Conservation (phyloP, 2,888 invertebrate species). For the Aleiodes testaceus region DNA sequence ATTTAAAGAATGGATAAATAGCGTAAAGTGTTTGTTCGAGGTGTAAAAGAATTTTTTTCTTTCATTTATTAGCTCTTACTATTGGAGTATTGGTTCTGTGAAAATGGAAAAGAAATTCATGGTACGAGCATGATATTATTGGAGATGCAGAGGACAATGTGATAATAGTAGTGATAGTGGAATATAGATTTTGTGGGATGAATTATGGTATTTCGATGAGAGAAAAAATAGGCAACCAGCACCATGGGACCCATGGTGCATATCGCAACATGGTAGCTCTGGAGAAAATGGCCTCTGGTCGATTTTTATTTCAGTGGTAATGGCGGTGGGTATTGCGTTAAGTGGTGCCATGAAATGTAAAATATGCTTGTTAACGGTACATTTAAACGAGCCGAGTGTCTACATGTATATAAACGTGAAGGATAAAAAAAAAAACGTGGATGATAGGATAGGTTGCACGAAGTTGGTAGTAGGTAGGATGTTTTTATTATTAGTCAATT, state of each 20-base stretch:
- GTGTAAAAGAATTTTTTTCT: constrained; percentile 1
- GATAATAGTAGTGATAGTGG: constrained; percentile 37
- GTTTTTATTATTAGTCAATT: constrained; percentile 52
- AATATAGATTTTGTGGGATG: constrained; percentile 30
- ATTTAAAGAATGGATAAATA: no score
- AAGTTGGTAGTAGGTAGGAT: neutral
- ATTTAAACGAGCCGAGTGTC: constrained; percentile 10
- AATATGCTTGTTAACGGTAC: constrained; percentile 68
- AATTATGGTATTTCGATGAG: constrained; percentile 34
- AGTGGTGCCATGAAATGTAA: constrained; percentile 70
- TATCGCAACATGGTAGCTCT: constrained; percentile 37
- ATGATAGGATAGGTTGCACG: neutral
- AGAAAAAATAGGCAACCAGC: constrained; percentile 32
- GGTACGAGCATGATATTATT: no score
- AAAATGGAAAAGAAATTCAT: neutral
- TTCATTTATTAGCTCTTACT: neutral
- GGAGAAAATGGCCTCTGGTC: constrained; percentile 36
- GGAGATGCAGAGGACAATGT: constrained; percentile 23
- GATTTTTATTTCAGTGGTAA: constrained; percentile 60
- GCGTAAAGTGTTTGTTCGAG: no score
- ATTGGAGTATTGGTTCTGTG: neutral
- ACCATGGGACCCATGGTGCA: constrained; percentile 35
- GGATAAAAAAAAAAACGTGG: constrained; percentile 28
- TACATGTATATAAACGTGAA: constrained; percentile 29
- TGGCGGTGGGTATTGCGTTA: constrained; percentile 61